A percentile compares a stretch with the other conserved stretches of the same genome.
Conservation (phyloP, 2,888 invertebrate genomes). For the Melinopterus prodromus region DNA sequence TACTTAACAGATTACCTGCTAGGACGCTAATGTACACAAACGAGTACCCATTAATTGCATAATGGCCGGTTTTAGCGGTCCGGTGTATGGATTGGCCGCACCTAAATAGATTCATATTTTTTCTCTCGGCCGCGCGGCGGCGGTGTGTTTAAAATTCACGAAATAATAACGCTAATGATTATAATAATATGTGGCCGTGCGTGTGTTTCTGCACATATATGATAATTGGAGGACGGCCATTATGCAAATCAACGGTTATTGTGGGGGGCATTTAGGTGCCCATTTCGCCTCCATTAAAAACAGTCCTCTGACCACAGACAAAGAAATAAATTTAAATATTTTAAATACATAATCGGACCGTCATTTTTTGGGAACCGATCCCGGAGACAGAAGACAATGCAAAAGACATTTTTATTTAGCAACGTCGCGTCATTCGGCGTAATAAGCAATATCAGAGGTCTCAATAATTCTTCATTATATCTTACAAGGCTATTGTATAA, state of each 20-base stretch:
- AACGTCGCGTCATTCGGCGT: too few species aligned
- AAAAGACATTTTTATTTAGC: too few species aligned
- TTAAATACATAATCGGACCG: conserved; percentile 26
- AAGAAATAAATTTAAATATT: conserved; percentile 38
- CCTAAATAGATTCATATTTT: conserved; percentile 31
- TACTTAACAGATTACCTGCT: not conserved
- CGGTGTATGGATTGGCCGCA: conserved; percentile 25
- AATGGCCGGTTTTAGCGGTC: conserved; percentile 22
- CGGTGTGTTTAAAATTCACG: conserved; percentile 4
- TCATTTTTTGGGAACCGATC: too few species aligned
- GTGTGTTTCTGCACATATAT: conserved; percentile 31
- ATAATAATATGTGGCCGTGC: conserved; percentile 34
- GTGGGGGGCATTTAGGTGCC: conserved; percentile 31
- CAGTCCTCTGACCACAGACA: conserved; percentile 34
- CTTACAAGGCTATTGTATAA: too few species aligned
- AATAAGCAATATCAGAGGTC: too few species aligned
- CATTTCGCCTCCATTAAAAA: conserved; percentile 21
- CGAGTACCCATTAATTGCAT: conserved; percentile 26
- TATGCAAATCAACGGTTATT: conserved; percentile 35
- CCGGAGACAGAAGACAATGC: too few species aligned
- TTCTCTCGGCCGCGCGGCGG: not conserved
- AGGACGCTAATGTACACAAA: conserved; percentile 4
- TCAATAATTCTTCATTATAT: too few species aligned
- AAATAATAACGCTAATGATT: conserved; percentile 35
- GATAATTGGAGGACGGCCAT: conserved; percentile 30